These are phyloP conservation scores for Incurvaria masculella DNA, from an alignment of 2,888 invertebrate species.

Conservation along the genomic window DNA sequence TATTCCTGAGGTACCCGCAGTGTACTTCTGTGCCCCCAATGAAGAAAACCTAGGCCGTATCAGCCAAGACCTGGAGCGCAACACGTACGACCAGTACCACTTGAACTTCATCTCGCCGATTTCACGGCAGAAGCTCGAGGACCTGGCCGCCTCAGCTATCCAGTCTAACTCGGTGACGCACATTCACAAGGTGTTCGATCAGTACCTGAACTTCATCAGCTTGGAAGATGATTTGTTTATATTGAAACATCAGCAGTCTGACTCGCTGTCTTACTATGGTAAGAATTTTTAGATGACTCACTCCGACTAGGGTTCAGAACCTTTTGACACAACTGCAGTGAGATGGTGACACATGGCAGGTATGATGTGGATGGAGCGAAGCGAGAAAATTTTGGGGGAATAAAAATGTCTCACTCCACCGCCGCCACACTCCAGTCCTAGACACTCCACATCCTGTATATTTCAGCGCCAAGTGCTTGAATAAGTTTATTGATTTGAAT, in stretches of 20 bases:
- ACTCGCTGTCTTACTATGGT: conserved; percentile 91
- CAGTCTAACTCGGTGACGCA: conserved; percentile 87
- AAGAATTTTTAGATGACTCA: conserved; percentile 22
- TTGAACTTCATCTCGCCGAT: conserved; percentile 97
- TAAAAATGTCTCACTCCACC: no score
- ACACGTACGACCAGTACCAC: conserved; percentile 92
- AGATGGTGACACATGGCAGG: no score
- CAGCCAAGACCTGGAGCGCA: conserved; percentile 83
- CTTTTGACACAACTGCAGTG: no score
- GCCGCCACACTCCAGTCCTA: no score
- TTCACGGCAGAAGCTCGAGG: conserved; percentile 89
- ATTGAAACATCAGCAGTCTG: conserved; percentile 89
- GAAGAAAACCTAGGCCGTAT: conserved; percentile 96
- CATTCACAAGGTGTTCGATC: conserved; percentile 95
- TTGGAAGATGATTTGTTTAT: conserved; percentile 97
- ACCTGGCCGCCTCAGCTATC: conserved; percentile 89
- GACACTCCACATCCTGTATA: no score
- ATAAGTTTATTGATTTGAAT: no score
- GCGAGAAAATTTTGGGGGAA: no score
- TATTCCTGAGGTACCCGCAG: conserved; percentile 98
- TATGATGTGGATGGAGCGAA: no score
- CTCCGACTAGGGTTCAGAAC: background rate
- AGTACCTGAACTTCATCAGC: conserved; percentile 97
- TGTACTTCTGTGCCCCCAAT: conserved; percentile 96
- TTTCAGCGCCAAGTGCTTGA: no score